Conservation (phyloP, 2,113 vertebrate genomes). For the Phoxinus phoxinus region DNA sequence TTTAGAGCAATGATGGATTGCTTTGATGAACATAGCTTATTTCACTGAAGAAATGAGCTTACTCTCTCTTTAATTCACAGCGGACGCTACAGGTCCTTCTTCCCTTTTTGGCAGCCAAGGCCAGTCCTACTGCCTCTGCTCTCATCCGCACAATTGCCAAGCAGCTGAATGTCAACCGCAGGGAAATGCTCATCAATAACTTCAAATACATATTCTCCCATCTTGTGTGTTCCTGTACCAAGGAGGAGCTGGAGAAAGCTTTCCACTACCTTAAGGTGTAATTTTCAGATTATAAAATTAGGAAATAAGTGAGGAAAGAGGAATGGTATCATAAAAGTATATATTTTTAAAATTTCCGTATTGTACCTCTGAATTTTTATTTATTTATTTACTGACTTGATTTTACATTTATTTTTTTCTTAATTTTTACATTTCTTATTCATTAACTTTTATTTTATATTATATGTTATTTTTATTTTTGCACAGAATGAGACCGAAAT, state of each 20-base stretch:
- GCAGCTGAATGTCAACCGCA: conserved; percentile 90
- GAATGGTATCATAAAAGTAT: neutral
- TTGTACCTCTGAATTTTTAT: neutral
- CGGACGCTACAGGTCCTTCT: conserved; percentile 92
- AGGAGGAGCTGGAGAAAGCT: conserved; percentile 91
- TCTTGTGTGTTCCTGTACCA: conserved; percentile 96
- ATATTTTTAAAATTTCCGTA: neutral
- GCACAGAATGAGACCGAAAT: conserved; percentile 95
- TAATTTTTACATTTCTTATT: no score
- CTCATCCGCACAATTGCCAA: conserved; percentile 95
- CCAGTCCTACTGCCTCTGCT: conserved; percentile 87
- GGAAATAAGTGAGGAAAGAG: neutral
- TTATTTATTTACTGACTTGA: neutral
- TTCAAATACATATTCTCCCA: conserved; percentile 99
- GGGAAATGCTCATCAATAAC: conserved; percentile 97
- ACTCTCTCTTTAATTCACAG: conserved; percentile 67
- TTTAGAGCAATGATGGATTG: neutral
- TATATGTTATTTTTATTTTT: neutral
- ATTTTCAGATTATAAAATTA: neutral
- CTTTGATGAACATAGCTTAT: neutral
- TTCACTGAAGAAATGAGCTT: neutral
- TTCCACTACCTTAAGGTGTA: conserved; percentile 95
- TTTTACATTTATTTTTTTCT: neutral
- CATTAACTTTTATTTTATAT: no score
- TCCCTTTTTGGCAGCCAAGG: conserved; percentile 95